These are phyloP conservation scores for Drosophila nr. fundita DNA, from an alignment of 2,888 invertebrate genomes.

Conservation along the genomic window DNA sequence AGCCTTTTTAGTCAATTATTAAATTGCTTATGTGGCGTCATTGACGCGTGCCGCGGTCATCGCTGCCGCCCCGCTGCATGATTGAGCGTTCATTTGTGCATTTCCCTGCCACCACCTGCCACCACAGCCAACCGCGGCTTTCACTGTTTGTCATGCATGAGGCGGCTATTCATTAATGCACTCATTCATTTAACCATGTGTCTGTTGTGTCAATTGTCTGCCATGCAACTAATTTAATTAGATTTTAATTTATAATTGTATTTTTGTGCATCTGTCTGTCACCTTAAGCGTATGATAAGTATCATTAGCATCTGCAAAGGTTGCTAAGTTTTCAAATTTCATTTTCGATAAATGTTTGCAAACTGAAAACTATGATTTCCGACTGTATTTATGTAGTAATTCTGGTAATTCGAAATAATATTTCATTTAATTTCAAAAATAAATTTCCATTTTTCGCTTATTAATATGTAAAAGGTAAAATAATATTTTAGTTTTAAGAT, in stretches of 20 bases:
- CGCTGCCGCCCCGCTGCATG: conserved; percentile 20
- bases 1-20: conserved; percentile 57
- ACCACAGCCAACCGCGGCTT: neutral
- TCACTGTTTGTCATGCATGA: conserved; percentile 14
- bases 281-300: conserved; percentile 18
- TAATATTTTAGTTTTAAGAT: neutral
- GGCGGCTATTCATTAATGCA: conserved; percentile 21
- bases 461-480: too few species aligned
- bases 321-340: neutral
- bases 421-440: too few species aligned
- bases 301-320: neutral
- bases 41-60: conserved; percentile 58
- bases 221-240: conserved; percentile 72
- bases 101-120: neutral
- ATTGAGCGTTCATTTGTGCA: conserved; percentile 33
- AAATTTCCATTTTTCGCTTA: too few species aligned
- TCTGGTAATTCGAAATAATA: too few species aligned
- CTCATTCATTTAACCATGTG: conserved; percentile 41
- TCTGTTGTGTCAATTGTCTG: conserved; percentile 61
- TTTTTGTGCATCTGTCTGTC: conserved; percentile 36
- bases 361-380: too few species aligned
- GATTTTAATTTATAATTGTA: conserved; percentile 75
- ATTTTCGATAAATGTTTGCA: neutral
- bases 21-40: conserved; percentile 60
- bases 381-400: too few species aligned